A percentile compares a stretch with the other conserved stretches of the same genome.
Evolutionary conservation across 1,140 invertebrate species (phyloP).

Genomic region (Acromyrmex charruanus): DNA sequence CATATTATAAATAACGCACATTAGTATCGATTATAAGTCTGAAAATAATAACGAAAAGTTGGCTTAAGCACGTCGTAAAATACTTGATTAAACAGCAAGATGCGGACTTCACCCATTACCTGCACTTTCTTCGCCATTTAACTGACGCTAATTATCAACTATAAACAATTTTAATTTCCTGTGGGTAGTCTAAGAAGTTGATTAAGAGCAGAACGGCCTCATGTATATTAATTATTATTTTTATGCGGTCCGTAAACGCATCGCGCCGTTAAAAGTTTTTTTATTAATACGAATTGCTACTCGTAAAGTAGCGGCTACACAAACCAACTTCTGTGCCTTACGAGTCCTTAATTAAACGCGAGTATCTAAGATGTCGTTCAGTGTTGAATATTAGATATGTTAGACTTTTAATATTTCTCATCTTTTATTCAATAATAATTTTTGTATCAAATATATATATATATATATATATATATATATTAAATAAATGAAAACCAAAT

Average conservation of each 20-base stretch:
- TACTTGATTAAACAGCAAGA: constrained; percentile 71
- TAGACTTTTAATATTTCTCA: neutral
- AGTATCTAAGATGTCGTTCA: constrained; percentile 66
- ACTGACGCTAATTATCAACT: constrained; percentile 78
- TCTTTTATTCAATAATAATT: constrained; percentile 1
- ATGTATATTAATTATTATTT: constrained; percentile 79
- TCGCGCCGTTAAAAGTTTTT: constrained; percentile 76
- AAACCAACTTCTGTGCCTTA: constrained; percentile 52
- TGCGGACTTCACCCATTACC: constrained; percentile 36
- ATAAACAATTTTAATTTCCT: constrained; percentile 81
- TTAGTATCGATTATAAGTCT: constrained; percentile 63
- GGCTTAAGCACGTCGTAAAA: constrained; percentile 66
- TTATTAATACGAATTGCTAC: constrained; percentile 82
- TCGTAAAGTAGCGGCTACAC: constrained; percentile 70
- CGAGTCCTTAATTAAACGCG: constrained; percentile 74
- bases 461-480: neutral
- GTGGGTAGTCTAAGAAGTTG: constrained; percentile 72
- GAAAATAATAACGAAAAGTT: constrained; percentile 64
- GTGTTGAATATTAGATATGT: neutral
- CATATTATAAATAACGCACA: constrained; percentile 14
- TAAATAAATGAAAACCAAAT: neutral
- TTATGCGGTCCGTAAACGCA: constrained; percentile 70
- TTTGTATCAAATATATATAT: neutral
- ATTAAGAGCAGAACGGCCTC: constrained; percentile 72
- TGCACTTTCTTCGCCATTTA: constrained; percentile 64